A percentile compares a stretch with the other conserved stretches of the same genome.
Conservation (phyloP, 1,140 invertebrate species). For the Platyscapa corneri region DNA sequence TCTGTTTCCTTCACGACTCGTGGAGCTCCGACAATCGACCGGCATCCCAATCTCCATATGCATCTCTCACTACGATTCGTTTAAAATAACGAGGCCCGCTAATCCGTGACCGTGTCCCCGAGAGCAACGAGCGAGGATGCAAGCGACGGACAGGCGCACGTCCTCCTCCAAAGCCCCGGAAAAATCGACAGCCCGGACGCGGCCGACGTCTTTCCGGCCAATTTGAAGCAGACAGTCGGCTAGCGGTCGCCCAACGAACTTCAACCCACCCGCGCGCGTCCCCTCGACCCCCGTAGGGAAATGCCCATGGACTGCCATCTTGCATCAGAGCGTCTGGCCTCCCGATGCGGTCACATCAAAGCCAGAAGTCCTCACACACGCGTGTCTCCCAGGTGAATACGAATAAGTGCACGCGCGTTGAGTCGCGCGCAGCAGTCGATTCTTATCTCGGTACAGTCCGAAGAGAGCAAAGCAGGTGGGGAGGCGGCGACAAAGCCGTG, state of each 20-base stretch:
- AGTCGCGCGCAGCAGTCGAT: not conserved
- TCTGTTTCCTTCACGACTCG: constrained; percentile 26
- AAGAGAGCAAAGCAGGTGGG: not conserved
- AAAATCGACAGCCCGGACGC: constrained; percentile 54
- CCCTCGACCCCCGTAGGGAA: not conserved
- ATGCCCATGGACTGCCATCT: constrained; percentile 40
- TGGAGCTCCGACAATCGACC: not conserved
- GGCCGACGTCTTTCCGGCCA: constrained; percentile 57
- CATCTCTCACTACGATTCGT: not conserved
- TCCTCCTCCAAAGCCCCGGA: not conserved
- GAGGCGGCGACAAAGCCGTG: not conserved
- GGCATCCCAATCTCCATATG: not conserved
- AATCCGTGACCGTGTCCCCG: too few species aligned
- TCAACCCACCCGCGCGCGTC: too few species aligned
- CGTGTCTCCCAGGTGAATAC: not conserved
- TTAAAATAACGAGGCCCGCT: not conserved
- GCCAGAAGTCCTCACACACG: not conserved
- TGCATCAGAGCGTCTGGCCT: too few species aligned
- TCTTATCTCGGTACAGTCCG: not conserved
- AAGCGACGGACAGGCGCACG: too few species aligned
- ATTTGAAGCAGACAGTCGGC: constrained; percentile 58
- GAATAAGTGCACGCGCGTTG: not conserved
- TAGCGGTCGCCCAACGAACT: constrained; percentile 17
- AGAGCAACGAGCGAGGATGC: too few species aligned
- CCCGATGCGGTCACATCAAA: not conserved